These are phyloP conservation scores for Atrichornis clamosus DNA, from an alignment of 2,113 vertebrate genomes.

Conservation along the genomic window DNA sequence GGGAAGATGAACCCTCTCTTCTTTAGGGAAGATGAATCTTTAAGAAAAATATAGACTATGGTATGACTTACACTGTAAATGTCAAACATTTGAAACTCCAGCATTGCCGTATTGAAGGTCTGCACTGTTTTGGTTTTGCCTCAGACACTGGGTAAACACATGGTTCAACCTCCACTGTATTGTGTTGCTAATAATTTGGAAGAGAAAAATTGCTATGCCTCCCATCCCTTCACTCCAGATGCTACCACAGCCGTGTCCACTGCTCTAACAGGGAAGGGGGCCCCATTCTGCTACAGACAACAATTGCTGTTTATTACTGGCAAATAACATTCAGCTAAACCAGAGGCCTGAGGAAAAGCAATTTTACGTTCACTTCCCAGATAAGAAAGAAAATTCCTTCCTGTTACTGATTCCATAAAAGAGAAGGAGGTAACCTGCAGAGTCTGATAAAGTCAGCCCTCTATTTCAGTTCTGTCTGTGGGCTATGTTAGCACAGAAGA, in stretches of 20 bases:
- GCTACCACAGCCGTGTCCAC: not conserved
- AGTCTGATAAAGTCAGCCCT: slow-evolving; percentile 31
- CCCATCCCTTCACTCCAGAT: not conserved
- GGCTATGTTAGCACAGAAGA: slow-evolving; percentile 9
- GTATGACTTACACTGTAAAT: not conserved
- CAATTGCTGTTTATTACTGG: not conserved
- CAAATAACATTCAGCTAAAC: not conserved
- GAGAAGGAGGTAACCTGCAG: slow-evolving; percentile 19
- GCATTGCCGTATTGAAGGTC: not conserved
- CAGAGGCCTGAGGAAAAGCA: slow-evolving; percentile 41
- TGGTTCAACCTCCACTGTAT: not conserved
- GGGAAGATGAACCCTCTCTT: too few relatives aligned
- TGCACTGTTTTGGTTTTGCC: not conserved
- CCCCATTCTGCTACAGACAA: not conserved
- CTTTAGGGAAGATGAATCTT: not conserved
- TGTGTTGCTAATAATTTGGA: not conserved
- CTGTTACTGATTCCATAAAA: slow-evolving; percentile 38
- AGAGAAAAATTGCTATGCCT: not conserved
- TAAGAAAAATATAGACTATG: not conserved
- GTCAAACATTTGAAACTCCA: not conserved
- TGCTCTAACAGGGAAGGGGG: not conserved
- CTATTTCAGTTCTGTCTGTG: slow-evolving; percentile 16
- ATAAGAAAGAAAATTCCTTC: slow-evolving; percentile 55
- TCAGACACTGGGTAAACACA: not conserved
- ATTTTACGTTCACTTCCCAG: slow-evolving; percentile 38